Evolutionary conservation across 2,888 invertebrate genomes (phyloP), one percentile per base, ranked within the genome.

Genomic region (Rhimphoctona megacephalus): DNA sequence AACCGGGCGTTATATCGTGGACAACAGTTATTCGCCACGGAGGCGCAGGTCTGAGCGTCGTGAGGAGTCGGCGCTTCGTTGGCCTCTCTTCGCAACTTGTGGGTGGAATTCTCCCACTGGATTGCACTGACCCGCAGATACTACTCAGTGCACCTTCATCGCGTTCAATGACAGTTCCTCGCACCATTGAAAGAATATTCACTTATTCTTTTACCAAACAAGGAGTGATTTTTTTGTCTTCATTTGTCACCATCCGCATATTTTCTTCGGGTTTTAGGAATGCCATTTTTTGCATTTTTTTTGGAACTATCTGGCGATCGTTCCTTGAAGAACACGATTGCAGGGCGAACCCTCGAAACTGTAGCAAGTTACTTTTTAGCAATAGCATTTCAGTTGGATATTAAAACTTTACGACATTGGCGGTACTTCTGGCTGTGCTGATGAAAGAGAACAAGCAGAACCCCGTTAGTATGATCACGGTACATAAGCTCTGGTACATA

Each of bases 21-120:
- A 81, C 83, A 85, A 83, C 87, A 87, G 88, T 85, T 85, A 84
- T 87, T 85, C 80, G 82, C 77, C 73, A 74, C 70, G 86, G 81
- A 84, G 72, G 86, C 83, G 83, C 87, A 86, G 81, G 80, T 81
- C 83, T 83, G 74, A 46, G 74, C 76, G 82, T 70, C 52, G 46
- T 61, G 64, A 82, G 85, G 85, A 87, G 87, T 87, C 85, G 85
- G 87, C 85, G 87, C 86, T 70, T 84, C 70, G 69, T 70, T 54
- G 33, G 57, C 61, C 67, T 36, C 33, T 54, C 43, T 69, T 43
- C 14, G 61, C 61, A 19, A 52, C 22, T 36, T 52, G 74, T 70
- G 67, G 84, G 87, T 76, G 70, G 70, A 54, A 64, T 74, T 30
- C 61, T 84, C 81, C 82, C 19, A 67, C 74, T 74, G 66, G 74